Conservation (phyloP, 2,888 invertebrate species). For the Eledone cirrhosa region DNA sequence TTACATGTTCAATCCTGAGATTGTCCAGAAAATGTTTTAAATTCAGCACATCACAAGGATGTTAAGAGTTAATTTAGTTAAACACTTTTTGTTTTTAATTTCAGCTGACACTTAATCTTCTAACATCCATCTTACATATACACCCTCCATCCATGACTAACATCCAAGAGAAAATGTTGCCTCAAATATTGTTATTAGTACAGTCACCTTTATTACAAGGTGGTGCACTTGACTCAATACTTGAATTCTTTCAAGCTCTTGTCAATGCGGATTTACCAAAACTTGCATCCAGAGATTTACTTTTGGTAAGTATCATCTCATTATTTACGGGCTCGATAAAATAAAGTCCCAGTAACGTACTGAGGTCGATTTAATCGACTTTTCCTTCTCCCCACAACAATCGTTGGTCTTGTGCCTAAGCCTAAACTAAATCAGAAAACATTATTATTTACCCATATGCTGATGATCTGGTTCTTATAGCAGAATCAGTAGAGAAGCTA, state of each 20-base stretch:
- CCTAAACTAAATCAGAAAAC: not conserved
- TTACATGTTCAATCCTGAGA: no score
- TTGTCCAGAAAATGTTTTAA: no score
- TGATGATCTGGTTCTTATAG: no score
- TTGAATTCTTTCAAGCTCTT: constrained; percentile 91
- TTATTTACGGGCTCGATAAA: no score
- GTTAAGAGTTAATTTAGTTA: no score
- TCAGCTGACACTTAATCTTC: constrained; percentile 63
- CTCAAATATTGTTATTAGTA: constrained; percentile 81
- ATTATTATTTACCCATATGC: not conserved
- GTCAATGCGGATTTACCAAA: constrained; percentile 81
- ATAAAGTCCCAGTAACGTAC: no score
- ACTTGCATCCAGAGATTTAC: constrained; percentile 78
- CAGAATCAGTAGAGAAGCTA: no score
- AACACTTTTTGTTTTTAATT: constrained; percentile 32
- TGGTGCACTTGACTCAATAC: constrained; percentile 87
- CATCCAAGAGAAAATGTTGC: constrained; percentile 59
- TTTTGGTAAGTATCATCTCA: constrained; percentile 66
- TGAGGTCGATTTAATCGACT: no score
- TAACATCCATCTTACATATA: constrained; percentile 63
- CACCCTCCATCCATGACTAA: constrained; percentile 58
- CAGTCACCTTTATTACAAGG: constrained; percentile 93
- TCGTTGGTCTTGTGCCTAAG: no score
- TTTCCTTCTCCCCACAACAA: no score
- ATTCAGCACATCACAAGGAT: no score